Conservation (phyloP, 2,888 invertebrate species). For the Eristalis intricaria region DNA sequence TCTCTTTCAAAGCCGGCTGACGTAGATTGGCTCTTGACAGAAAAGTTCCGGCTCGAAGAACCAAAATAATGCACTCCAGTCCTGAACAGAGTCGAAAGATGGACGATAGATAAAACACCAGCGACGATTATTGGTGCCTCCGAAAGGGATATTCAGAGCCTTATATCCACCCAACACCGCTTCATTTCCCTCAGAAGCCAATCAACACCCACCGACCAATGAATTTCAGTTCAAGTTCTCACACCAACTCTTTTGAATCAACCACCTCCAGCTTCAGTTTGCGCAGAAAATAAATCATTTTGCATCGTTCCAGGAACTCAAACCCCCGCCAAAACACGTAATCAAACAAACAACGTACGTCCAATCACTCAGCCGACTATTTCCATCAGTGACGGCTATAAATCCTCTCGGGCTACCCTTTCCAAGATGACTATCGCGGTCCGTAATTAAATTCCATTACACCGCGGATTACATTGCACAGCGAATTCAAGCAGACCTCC, state of each 20-base stretch:
- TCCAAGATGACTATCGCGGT: constrained; percentile 24
- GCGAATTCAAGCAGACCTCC: constrained; percentile 27
- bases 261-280: not conserved
- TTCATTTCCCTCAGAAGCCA: not conserved
- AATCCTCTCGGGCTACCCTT: constrained; percentile 18
- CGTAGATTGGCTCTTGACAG: no score
- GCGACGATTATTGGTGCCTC: no score
- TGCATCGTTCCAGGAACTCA: not conserved
- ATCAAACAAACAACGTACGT: not conserved
- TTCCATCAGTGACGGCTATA: constrained; percentile 23
- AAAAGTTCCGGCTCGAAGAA: no score
- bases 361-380: not conserved
- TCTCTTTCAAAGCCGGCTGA: no score
- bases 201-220: not conserved
- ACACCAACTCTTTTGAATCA: not conserved
- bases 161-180: not conserved
- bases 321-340: not conserved
- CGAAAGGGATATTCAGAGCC: no score
- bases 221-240: not conserved
- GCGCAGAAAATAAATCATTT: not conserved
- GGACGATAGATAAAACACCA: no score
- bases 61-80: no score
- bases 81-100: no score
- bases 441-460: constrained; percentile 60
- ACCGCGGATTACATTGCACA: constrained; percentile 42